A percentile compares a stretch with the other conserved stretches of the same genome.
Evolutionary conservation across 2,113 vertebrate species (phyloP).

Genomic region (Amphiprion ocellaris): DNA sequence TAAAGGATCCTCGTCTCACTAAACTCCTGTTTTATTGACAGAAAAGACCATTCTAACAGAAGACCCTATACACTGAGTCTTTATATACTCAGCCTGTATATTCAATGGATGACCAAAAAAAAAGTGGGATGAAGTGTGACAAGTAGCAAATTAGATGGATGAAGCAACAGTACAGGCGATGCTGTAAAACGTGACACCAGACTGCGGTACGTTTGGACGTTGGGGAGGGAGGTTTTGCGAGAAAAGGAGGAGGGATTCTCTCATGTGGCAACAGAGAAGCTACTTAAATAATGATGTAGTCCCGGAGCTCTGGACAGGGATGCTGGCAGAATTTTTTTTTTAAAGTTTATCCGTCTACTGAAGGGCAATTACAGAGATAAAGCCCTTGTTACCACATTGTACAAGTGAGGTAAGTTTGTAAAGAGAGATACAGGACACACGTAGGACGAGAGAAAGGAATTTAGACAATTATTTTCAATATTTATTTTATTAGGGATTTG

Average conservation of each 20-base stretch:
- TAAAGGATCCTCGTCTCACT: neutral
- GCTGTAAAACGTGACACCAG: slow-evolving; percentile 32
- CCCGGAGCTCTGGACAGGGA: slow-evolving; percentile 29
- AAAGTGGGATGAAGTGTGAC: slow-evolving; percentile 21
- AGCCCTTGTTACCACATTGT: slow-evolving; percentile 23
- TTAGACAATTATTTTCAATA: neutral
- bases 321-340: slow-evolving; percentile 26
- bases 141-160: slow-evolving; percentile 31
- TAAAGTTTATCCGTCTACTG: slow-evolving; percentile 22
- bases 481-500: neutral
- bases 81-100: neutral
- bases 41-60: neutral
- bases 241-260: slow-evolving; percentile 19
- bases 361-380: slow-evolving; percentile 17
- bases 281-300: slow-evolving; percentile 41
- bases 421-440: neutral
- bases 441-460: neutral
- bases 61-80: neutral
- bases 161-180: slow-evolving; percentile 16
- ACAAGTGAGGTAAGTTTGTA: slow-evolving; percentile 1
- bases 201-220: neutral
- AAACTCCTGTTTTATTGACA: neutral
- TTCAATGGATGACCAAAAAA: neutral
- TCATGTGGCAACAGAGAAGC: slow-evolving; percentile 34
- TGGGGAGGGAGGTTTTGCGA: neutral